phyloP scores from a whole-genome alignment of 2,797 vertebrate genomes.

The Hydrocynus forskahlii region DNA sequence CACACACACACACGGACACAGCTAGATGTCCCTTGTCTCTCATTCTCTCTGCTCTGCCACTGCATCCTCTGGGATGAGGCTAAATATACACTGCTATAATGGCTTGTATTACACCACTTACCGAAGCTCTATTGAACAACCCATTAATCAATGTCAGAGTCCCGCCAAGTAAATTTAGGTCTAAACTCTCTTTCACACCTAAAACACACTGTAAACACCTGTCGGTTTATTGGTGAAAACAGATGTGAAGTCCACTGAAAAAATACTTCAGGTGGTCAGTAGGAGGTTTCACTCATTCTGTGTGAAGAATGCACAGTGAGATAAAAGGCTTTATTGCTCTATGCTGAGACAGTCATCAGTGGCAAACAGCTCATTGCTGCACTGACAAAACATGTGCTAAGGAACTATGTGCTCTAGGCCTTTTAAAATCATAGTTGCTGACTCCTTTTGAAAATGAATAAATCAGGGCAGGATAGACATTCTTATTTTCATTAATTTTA shows the following conservation, averaged over 20 bases:
- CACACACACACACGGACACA: slow-evolving; percentile 20
- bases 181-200: not conserved
- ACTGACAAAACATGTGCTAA: not conserved
- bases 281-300: too few relatives aligned
- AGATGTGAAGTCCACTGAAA: not conserved
- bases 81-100: slow-evolving; percentile 39
- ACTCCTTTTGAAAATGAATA: not conserved
- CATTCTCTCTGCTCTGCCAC: slow-evolving; percentile 16
- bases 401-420: not conserved
- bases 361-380: not conserved
- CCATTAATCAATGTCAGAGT: slow-evolving; percentile 1
- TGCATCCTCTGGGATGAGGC: slow-evolving; percentile 25
- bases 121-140: slow-evolving; percentile 27
- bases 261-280: too few relatives aligned
- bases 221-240: not conserved
- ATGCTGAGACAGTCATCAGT: not conserved
- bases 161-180: not conserved
- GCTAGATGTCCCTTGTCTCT: slow-evolving; percentile 35
- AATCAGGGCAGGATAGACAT: not conserved
- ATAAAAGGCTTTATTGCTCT: not conserved
- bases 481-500: not conserved
- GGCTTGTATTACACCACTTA: slow-evolving; percentile 40
- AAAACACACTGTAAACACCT: not conserved
- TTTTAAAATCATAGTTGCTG: not conserved
- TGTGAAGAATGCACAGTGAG: not conserved